phyloP scores from a whole-genome alignment of 2,888 invertebrate species.

The Diachrysia chrysitis region DNA sequence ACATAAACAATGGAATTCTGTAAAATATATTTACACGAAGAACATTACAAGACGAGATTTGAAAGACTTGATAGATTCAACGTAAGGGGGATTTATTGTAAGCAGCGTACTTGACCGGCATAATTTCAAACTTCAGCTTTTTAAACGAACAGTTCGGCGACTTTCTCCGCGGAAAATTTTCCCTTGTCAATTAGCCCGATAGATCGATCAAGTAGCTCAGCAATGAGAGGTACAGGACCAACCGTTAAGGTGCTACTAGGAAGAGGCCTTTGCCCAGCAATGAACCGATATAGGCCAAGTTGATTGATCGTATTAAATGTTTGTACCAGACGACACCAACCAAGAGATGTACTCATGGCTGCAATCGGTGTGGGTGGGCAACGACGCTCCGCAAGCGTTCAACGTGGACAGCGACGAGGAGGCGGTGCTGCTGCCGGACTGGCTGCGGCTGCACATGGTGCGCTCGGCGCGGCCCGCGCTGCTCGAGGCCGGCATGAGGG shows the following conservation, averaged over 20 bases:
- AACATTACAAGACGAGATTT: too few species aligned
- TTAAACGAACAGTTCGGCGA: too few species aligned
- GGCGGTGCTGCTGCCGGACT: slow-evolving; percentile 95
- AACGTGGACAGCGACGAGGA: slow-evolving; percentile 93
- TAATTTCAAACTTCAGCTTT: too few species aligned
- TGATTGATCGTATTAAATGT: neutral
- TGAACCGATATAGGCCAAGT: neutral
- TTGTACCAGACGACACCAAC: slow-evolving; percentile 77
- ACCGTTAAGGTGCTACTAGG: neutral
- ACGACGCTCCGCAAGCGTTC: slow-evolving; percentile 93
- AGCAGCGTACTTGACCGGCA: too few species aligned
- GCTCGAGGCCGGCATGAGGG: slow-evolving; percentile 95
- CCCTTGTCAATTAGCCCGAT: too few species aligned
- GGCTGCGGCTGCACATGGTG: slow-evolving; percentile 97
- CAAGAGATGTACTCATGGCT: slow-evolving; percentile 92
- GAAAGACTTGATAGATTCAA: too few species aligned
- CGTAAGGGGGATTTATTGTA: too few species aligned
- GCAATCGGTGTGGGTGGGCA: slow-evolving; percentile 92
- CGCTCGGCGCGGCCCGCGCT: slow-evolving; percentile 94
- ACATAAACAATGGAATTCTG: too few species aligned
- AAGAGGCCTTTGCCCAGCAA: neutral
- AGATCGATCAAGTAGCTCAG: too few species aligned
- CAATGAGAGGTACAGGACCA: too few species aligned
- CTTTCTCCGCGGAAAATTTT: too few species aligned
- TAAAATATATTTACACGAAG: too few species aligned